These are phyloP conservation scores for Apomyelois bistriatella DNA, from an alignment of 2,888 invertebrate species.

Conservation along the genomic window DNA sequence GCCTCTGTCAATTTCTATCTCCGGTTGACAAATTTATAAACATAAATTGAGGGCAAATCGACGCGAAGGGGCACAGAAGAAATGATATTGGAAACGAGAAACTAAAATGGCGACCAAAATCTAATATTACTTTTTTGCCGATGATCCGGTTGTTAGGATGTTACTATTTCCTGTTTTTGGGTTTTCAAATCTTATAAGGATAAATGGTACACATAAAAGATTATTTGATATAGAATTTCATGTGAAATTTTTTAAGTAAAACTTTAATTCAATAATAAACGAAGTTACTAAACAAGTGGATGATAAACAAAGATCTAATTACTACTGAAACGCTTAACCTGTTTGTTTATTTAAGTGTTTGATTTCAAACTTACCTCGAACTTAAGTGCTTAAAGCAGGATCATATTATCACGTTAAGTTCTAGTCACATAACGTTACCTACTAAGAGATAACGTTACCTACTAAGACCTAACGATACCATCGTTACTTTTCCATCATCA, in stretches of 20 bases:
- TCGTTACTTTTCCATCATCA: too few relatives aligned
- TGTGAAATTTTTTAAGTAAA: too few relatives aligned
- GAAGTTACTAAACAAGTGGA: too few relatives aligned
- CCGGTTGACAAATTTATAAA: conserved; percentile 9
- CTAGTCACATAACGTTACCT: too few relatives aligned
- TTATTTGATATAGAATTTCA: too few relatives aligned
- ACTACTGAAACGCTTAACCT: neutral
- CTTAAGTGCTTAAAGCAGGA: neutral
- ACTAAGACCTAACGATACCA: too few relatives aligned
- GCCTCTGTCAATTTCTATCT: conserved; percentile 7
- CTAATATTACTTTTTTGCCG: conserved; percentile 4
- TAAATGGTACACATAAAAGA: neutral
- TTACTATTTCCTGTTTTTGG: neutral
- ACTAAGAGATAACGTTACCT: too few relatives aligned
- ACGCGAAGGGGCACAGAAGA: neutral
- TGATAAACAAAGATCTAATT: conserved; percentile 4
- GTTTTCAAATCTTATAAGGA: neutral
- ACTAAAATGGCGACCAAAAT: conserved; percentile 3
- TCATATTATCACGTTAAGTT: too few relatives aligned
- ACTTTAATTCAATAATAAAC: too few relatives aligned
- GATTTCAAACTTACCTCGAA: neutral
- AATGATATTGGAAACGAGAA: conserved; percentile 5
- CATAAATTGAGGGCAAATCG: conserved; percentile 5
- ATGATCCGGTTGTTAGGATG: conserved; percentile 3
- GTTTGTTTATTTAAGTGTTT: neutral